Evolutionary conservation across 2,888 invertebrate species (phyloP).

Genomic region (Agriopis aurantiaria): DNA sequence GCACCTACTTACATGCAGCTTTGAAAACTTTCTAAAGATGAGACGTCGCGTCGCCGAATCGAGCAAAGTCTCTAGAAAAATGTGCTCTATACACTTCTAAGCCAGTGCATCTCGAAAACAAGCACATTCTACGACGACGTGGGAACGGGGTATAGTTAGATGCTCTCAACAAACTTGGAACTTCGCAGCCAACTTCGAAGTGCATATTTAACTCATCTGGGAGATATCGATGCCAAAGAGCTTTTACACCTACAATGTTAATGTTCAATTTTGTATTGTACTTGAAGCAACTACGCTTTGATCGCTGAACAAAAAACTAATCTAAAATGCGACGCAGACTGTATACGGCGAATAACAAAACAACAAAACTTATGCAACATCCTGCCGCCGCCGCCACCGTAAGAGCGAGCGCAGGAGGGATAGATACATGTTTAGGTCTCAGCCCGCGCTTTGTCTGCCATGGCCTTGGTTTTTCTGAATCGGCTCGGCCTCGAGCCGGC

Average conservation of each 20-base stretch:
- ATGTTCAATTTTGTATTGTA: slow-evolving; percentile 66
- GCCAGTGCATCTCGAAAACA: slow-evolving; percentile 59
- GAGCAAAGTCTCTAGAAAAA: slow-evolving; percentile 67
- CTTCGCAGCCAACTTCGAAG: slow-evolving; percentile 54
- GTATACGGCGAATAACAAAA: slow-evolving; percentile 78
- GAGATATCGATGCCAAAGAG: slow-evolving; percentile 46
- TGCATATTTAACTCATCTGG: slow-evolving; percentile 53
- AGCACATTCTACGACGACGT: slow-evolving; percentile 57
- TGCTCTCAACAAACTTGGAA: slow-evolving; percentile 67
- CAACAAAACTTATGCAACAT: slow-evolving; percentile 85
- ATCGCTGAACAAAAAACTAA: slow-evolving; percentile 77
- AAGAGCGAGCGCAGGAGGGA: slow-evolving; percentile 68
- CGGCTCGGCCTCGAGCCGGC: slow-evolving; percentile 75
- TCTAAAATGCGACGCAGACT: slow-evolving; percentile 79
- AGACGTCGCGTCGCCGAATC: slow-evolving; percentile 59
- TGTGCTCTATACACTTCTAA: slow-evolving; percentile 67
- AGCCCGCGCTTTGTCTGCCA: slow-evolving; percentile 71
- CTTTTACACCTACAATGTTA: slow-evolving; percentile 58
- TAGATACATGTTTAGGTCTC: slow-evolving; percentile 72
- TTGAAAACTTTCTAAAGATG: slow-evolving; percentile 53
- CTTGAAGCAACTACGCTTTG: slow-evolving; percentile 57
- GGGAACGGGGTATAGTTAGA: slow-evolving; percentile 68
- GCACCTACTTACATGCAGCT: slow-evolving; percentile 48
- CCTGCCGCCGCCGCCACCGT: slow-evolving; percentile 66
- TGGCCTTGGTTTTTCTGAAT: slow-evolving; percentile 83